Evolutionary conservation across 2,113 vertebrate species (phyloP).

Genomic region (Zosterops lateralis): DNA sequence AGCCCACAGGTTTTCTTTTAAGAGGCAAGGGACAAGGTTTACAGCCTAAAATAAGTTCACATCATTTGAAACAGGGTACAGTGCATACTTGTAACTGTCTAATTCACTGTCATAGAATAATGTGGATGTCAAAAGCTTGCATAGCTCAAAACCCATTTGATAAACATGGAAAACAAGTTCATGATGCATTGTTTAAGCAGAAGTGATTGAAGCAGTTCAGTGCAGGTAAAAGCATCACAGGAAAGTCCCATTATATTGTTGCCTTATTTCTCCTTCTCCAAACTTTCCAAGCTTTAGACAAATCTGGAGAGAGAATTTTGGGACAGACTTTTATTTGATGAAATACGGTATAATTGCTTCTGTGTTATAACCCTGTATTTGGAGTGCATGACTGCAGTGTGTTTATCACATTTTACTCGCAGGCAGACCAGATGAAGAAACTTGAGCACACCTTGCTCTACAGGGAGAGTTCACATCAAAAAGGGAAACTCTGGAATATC

Average conservation of each 20-base stretch:
- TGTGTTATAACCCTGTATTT: background rate
- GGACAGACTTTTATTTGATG: background rate
- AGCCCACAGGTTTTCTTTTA: background rate
- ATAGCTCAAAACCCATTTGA: background rate
- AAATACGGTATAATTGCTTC: fast-evolving
- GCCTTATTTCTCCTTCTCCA: background rate
- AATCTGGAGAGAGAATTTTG: background rate
- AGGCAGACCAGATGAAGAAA: background rate
- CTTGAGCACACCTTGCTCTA: background rate
- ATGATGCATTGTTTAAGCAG: background rate
- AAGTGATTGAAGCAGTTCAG: background rate
- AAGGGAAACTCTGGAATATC: background rate
- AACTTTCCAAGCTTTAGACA: background rate
- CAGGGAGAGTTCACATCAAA: background rate
- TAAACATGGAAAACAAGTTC: background rate
- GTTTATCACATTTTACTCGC: background rate
- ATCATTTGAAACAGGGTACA: background rate
- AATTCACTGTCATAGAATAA: background rate
- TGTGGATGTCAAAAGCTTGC: background rate
- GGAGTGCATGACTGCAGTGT: background rate
- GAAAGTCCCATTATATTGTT: background rate
- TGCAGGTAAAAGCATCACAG: background rate
- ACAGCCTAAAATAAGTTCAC: background rate
- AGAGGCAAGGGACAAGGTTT: background rate
- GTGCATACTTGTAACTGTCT: background rate